These are phyloP conservation scores for Drosophila neocordata DNA, from an alignment of 1,140 invertebrate genomes.

Conservation along the genomic window DNA sequence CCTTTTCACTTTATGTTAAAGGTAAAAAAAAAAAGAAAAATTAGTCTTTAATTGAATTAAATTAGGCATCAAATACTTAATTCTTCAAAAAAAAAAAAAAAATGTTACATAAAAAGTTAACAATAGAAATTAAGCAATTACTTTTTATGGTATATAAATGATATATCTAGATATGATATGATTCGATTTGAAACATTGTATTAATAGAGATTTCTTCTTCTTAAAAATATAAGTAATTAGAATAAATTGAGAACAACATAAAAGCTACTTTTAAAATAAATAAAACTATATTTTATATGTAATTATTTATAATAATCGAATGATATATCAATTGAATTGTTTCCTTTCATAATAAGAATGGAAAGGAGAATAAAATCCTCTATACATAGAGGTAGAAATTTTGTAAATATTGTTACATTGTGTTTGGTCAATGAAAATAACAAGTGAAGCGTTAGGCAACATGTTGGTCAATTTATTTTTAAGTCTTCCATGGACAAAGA, in stretches of 20 bases:
- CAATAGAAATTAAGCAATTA: not conserved
- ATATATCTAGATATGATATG: no score
- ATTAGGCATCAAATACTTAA: not conserved
- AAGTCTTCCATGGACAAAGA: not conserved
- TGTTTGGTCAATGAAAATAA: slow-evolving; percentile 5
- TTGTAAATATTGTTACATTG: slow-evolving; percentile 19
- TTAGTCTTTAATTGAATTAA: not conserved
- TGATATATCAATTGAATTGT: no score
- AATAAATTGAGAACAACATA: no score
- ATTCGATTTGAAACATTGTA: no score
- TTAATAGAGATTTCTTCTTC: no score
- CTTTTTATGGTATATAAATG: no score
- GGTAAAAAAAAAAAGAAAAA: not conserved
- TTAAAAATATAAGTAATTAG: no score
- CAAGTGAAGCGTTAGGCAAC: slow-evolving; percentile 1
- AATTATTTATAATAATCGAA: no score
- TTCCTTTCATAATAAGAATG: not conserved
- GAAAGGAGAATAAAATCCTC: not conserved
- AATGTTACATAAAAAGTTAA: not conserved
- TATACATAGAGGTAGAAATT: not conserved
- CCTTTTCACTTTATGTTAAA: not conserved
- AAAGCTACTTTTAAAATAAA: no score
- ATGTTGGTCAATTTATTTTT: slow-evolving; percentile 5
- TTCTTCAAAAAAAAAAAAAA: not conserved
- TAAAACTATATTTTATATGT: no score